Conservation (phyloP, 1,140 invertebrate genomes). For the Conus ventricosus region DNA sequence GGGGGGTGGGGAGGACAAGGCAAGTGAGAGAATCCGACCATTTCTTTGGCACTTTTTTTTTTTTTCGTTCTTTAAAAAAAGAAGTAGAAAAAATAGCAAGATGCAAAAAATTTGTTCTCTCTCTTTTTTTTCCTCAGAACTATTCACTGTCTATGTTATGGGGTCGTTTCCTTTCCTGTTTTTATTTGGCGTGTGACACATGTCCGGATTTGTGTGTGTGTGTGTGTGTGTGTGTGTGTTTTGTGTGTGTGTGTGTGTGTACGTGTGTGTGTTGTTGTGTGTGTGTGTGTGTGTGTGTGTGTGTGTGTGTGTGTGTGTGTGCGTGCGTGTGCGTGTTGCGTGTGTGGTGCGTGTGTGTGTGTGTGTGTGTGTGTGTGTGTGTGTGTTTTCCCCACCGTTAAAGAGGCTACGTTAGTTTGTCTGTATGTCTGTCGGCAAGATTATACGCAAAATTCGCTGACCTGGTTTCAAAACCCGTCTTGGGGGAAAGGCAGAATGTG, state of each 20-base stretch:
- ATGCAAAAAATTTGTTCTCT: too few relatives aligned
- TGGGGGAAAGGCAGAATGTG: too few relatives aligned
- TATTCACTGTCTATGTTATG: too few relatives aligned
- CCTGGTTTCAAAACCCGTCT: too few relatives aligned
- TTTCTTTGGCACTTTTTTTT: background rate
- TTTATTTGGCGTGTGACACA: too few relatives aligned
- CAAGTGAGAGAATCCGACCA: background rate
- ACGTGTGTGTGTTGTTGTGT: background rate
- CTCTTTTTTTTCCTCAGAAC: too few relatives aligned
- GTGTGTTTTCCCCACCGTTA: background rate
- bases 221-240: constrained; percentile 6
- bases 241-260: constrained; percentile 7
- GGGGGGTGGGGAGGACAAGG: background rate
- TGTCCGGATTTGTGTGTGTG: background rate
- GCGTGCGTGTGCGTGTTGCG: background rate
- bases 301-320: background rate
- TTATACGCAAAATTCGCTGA: too few relatives aligned
- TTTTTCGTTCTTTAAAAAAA: background rate
- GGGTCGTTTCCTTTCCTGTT: too few relatives aligned
- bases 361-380: background rate
- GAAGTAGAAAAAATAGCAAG: too few relatives aligned
- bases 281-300: constrained; percentile 6
- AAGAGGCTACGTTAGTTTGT: background rate
- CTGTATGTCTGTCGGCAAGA: background rate
- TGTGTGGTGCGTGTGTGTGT: background rate